These are phyloP conservation scores for Tringa solitaria DNA, from an alignment of 2,113 vertebrate genomes.

Conservation along the genomic window DNA sequence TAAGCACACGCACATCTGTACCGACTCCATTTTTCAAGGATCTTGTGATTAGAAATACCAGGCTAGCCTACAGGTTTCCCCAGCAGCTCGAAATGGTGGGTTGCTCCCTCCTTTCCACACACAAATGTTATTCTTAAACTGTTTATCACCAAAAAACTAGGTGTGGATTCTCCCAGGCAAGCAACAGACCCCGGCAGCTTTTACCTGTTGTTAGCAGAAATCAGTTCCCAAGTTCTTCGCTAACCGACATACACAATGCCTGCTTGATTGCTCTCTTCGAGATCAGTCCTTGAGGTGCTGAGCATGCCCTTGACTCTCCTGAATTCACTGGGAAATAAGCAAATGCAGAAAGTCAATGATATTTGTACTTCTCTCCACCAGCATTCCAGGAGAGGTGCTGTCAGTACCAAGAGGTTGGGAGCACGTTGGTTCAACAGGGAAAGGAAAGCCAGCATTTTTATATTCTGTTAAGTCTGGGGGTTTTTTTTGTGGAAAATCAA, in stretches of 20 bases:
- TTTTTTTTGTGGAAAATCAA: not conserved
- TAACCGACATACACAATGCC: not conserved
- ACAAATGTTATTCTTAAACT: not conserved
- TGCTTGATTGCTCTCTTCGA: not conserved
- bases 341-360: not conserved
- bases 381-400: not conserved
- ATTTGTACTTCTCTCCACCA: not conserved
- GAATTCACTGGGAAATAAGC: not conserved
- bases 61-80: not conserved
- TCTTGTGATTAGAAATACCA: not conserved
- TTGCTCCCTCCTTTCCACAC: not conserved
- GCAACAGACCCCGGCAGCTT: not conserved
- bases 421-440: rapidly evolving
- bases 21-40: not conserved
- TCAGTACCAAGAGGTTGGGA: not conserved
- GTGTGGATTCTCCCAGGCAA: not conserved
- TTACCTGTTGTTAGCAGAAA: not conserved
- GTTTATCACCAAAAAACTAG: not conserved
- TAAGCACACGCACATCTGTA: not conserved
- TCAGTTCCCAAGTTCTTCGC: not conserved
- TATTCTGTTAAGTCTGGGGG: not conserved
- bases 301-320: not conserved
- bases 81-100: not conserved
- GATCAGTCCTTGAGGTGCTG: not conserved
- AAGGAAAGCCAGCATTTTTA: not conserved